Percentiles rank a stretch among this genome's conserved stretches.
These are phyloP conservation scores for Thymelicus lineola DNA, from an alignment of 2,888 invertebrate genomes.

Conservation along the genomic window DNA sequence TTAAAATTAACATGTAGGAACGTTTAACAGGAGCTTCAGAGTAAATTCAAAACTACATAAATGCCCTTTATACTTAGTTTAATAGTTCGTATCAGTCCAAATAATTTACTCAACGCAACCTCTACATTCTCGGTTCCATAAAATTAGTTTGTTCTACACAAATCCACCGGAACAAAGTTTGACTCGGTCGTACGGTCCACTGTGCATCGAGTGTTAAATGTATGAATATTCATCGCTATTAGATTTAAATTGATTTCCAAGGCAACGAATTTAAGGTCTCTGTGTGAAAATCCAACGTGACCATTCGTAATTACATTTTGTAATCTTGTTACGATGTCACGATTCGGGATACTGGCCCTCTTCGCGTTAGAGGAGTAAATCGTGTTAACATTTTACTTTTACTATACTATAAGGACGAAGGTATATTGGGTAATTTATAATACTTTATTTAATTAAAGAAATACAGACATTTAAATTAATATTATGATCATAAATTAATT, in stretches of 20 bases:
- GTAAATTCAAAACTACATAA: too few species aligned
- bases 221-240: slow-evolving; percentile 43
- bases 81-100: too few species aligned
- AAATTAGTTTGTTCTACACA: slow-evolving; percentile 39
- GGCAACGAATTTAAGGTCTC: slow-evolving; percentile 9
- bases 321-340: not conserved
- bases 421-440: not conserved
- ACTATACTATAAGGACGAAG: not conserved
- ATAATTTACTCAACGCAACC: too few species aligned
- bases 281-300: slow-evolving; percentile 4
- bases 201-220: slow-evolving; percentile 28
- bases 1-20: too few species aligned
- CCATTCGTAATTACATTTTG: slow-evolving; percentile 1
- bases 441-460: too few species aligned
- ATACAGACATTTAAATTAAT: too few species aligned
- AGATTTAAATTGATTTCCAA: slow-evolving; percentile 29
- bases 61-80: too few species aligned
- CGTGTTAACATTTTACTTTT: not conserved
- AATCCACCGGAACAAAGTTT: slow-evolving; percentile 38
- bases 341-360: not conserved
- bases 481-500: too few species aligned
- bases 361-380: not conserved
- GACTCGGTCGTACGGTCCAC: slow-evolving; percentile 32
- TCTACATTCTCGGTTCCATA: not conserved
- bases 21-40: too few species aligned